Conservation (phyloP, 2,888 invertebrate genomes). For the Gymnosoma rotundatum region DNA sequence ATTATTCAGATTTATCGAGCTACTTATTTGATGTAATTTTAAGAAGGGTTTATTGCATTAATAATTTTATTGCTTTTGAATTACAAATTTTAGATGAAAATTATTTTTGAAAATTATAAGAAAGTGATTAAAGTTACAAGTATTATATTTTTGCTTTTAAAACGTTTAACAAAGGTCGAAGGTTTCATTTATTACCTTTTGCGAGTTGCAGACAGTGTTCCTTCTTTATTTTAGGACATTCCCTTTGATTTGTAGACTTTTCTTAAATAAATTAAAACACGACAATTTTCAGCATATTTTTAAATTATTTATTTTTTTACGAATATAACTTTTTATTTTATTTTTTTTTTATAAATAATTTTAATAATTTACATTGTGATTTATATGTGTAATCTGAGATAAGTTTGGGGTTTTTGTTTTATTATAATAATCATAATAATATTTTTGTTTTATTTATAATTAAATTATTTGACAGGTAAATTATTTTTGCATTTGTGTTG, state of each 20-base stretch:
- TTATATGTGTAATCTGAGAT: slow-evolving; percentile 66
- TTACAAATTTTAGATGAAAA: too few species aligned
- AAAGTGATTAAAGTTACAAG: too few species aligned
- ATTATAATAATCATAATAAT: slow-evolving; percentile 45
- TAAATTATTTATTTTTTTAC: slow-evolving; percentile 68
- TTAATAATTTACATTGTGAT: slow-evolving; percentile 72
- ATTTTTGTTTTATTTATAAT: slow-evolving; percentile 39
- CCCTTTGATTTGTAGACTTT: neutral
- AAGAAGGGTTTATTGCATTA: too few species aligned
- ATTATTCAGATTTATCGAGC: too few species aligned
- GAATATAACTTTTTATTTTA: slow-evolving; percentile 69
- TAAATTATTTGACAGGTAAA: slow-evolving; percentile 57
- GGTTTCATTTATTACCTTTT: too few species aligned
- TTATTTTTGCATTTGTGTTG: slow-evolving; percentile 49
- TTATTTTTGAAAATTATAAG: too few species aligned
- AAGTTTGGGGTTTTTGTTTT: slow-evolving; percentile 54
- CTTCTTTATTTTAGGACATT: too few species aligned
- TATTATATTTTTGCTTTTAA: too few species aligned
- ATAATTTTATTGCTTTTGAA: too few species aligned
- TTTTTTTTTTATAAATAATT: slow-evolving; percentile 71
- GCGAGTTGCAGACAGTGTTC: too few species aligned
- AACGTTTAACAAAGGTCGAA: too few species aligned
- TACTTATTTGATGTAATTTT: too few species aligned
- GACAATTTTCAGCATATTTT: slow-evolving; percentile 35
- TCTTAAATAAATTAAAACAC: neutral